Conservation (phyloP, 2,888 invertebrate genomes). For the Isoperla grammatica region DNA sequence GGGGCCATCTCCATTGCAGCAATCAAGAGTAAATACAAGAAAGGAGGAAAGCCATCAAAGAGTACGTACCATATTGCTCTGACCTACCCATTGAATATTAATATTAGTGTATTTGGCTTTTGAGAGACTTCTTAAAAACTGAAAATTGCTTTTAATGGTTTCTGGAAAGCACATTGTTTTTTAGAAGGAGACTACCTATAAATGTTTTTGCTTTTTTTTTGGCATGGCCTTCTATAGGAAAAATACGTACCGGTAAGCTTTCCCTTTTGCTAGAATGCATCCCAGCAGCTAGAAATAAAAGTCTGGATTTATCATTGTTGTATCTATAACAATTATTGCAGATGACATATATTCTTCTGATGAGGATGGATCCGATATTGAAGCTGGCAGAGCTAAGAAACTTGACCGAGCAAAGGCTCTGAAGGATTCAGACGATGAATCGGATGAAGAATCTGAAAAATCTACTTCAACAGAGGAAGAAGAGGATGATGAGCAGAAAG, state of each 20-base stretch:
- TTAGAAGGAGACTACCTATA: too few species aligned
- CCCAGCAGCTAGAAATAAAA: too few species aligned
- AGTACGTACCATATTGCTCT: conserved; percentile 37
- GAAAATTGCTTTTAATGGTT: too few species aligned
- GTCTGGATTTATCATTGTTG: too few species aligned
- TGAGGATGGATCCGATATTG: conserved; percentile 79
- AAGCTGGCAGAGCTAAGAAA: conserved; percentile 64
- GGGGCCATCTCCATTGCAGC: conserved; percentile 88
- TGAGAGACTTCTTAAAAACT: conserved; percentile 37
- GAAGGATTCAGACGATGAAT: conserved; percentile 68
- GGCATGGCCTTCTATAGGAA: too few species aligned
- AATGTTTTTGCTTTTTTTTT: too few species aligned
- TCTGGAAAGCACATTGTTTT: too few species aligned
- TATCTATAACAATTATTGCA: conserved; percentile 35
- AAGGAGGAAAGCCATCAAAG: conserved; percentile 48
- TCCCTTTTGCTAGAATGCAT: too few species aligned
- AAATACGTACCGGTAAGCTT: too few species aligned
- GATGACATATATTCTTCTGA: conserved; percentile 81
- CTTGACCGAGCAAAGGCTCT: conserved; percentile 71
- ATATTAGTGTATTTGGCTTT: conserved; percentile 1
- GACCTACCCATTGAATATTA: too few species aligned
- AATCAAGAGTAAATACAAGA: conserved; percentile 91
- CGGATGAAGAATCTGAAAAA: conserved; percentile 31
- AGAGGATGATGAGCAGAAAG: conserved; percentile 13
- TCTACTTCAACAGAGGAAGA: conserved; percentile 17